phyloP scores from a whole-genome alignment of 2,113 vertebrate genomes.

The Morone saxatilis region DNA sequence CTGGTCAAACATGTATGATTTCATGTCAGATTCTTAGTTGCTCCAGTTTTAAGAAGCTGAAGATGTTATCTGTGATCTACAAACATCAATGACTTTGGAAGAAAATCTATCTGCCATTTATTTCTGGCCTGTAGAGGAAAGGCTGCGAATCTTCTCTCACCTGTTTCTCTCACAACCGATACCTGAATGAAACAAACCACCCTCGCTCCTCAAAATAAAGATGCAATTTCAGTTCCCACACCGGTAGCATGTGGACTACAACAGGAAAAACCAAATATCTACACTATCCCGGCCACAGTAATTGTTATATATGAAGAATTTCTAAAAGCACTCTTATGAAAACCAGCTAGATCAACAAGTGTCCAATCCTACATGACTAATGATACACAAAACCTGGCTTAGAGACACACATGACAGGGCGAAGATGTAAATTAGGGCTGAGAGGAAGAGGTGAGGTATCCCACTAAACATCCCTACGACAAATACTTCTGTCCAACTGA shows the following conservation, averaged over 20 bases:
- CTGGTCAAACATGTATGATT: background rate
- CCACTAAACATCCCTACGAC: background rate
- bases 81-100: background rate
- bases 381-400: background rate
- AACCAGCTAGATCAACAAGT: conserved; percentile 29
- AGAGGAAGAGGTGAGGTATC: conserved; percentile 18
- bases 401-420: background rate
- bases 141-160: background rate
- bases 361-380: conserved; percentile 12
- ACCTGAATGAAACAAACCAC: background rate
- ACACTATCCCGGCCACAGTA: background rate
- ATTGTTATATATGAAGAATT: background rate
- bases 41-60: background rate
- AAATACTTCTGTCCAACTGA: conserved; percentile 16
- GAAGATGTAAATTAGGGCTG: background rate
- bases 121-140: background rate
- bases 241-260: background rate
- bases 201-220: background rate
- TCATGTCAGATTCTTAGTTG: background rate
- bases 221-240: background rate
- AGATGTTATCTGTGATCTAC: background rate
- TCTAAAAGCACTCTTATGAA: background rate
- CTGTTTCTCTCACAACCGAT: background rate
- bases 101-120: background rate
- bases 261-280: background rate